Percentiles rank a stretch among this genome's conserved stretches.
phyloP scores from a whole-genome alignment of 2,797 vertebrate genomes.

The Amazona finschi region DNA sequence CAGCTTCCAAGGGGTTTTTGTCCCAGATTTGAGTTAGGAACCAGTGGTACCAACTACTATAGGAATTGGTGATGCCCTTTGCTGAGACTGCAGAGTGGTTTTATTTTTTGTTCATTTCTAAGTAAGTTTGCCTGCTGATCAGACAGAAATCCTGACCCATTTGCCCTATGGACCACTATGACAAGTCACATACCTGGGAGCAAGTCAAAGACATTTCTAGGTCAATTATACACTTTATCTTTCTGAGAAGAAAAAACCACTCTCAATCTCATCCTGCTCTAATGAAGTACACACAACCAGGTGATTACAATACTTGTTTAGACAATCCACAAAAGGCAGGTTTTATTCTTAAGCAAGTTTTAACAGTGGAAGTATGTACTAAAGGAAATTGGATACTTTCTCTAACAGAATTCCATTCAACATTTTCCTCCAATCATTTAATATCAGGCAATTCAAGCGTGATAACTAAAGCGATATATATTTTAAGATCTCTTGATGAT shows the following conservation, averaged over 20 bases:
- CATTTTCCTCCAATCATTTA: not conserved
- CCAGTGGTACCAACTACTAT: not conserved
- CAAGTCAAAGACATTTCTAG: not conserved
- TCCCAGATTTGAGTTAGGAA: not conserved
- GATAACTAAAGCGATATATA: not conserved
- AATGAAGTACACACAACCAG: not conserved
- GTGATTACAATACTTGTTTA: not conserved
- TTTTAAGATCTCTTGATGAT: not conserved
- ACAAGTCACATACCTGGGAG: not conserved
- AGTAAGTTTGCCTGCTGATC: not conserved
- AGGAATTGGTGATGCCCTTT: not conserved
- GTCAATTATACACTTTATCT: not conserved
- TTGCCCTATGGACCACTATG: not conserved
- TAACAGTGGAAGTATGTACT: not conserved
- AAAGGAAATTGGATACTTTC: not conserved
- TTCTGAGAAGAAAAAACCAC: not conserved
- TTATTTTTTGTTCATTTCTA: not conserved
- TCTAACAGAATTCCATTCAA: not conserved
- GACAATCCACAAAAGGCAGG: not conserved
- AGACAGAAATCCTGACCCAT: not conserved
- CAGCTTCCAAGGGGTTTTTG: not conserved
- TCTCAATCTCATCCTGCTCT: not conserved
- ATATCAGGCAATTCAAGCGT: not conserved
- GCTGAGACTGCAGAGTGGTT: not conserved
- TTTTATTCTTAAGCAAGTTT: not conserved